Conservation (phyloP, 2,888 invertebrate genomes). For the Miltochrista miniata region DNA sequence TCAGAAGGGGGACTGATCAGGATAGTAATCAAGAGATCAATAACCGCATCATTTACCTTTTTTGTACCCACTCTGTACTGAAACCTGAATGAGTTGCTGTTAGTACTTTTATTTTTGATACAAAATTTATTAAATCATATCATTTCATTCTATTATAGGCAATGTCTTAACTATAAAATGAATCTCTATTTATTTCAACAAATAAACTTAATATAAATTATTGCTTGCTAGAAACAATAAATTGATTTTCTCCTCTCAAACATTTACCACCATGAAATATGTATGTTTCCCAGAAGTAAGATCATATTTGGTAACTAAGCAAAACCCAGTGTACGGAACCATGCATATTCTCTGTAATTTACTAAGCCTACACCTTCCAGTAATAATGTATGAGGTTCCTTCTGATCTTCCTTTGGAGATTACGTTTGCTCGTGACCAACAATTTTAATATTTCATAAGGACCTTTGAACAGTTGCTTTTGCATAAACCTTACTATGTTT, state of each 20-base stretch:
- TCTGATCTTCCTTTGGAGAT: slow-evolving; percentile 23
- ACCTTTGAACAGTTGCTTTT: slow-evolving; percentile 17
- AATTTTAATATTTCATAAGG: slow-evolving; percentile 28
- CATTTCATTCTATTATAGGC: too few relatives aligned
- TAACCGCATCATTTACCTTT: too few relatives aligned
- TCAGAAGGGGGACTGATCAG: too few relatives aligned
- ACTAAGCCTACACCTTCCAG: slow-evolving; percentile 5
- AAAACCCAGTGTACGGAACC: neutral
- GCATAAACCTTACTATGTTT: slow-evolving; percentile 6
- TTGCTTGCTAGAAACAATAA: too few relatives aligned
- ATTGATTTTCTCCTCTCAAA: too few relatives aligned
- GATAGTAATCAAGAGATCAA: too few relatives aligned
- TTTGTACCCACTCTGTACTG: too few relatives aligned
- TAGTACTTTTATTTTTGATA: too few relatives aligned
- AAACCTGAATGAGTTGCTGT: too few relatives aligned
- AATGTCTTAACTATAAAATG: too few relatives aligned
- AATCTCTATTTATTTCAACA: neutral
- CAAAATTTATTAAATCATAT: too few relatives aligned
- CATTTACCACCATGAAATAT: neutral
- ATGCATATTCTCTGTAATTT: neutral
- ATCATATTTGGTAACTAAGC: neutral
- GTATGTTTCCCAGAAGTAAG: too few relatives aligned
- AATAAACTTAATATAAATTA: neutral
- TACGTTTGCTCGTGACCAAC: slow-evolving; percentile 17
- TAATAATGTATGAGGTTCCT: slow-evolving; percentile 24